Evolutionary conservation across 2,113 vertebrate genomes (phyloP).

Genomic region (Pyxicephalus adspersus): DNA sequence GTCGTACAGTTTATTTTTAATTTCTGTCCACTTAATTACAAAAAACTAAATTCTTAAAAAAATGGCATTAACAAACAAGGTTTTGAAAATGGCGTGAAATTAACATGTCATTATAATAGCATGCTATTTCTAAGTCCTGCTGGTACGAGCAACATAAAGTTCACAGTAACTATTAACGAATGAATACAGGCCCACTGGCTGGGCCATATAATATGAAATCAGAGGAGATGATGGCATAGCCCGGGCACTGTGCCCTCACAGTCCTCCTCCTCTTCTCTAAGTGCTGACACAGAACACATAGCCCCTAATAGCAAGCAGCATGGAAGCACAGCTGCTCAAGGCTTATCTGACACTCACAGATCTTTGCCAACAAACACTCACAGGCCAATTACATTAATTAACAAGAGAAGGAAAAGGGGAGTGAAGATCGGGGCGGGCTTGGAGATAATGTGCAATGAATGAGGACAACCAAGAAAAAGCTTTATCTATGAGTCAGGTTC

Average conservation of each 20-base stretch:
- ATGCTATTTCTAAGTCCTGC: not conserved
- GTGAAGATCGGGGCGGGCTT: slow-evolving; percentile 24
- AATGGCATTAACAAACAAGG: no score
- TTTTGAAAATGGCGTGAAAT: no score
- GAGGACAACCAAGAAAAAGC: slow-evolving; percentile 11
- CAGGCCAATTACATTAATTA: slow-evolving; percentile 56
- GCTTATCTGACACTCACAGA: slow-evolving; percentile 35
- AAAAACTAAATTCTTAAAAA: no score
- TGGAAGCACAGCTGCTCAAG: slow-evolving; percentile 51
- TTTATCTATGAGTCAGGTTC: not conserved
- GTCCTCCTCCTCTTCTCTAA: slow-evolving; percentile 32
- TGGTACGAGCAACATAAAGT: not conserved
- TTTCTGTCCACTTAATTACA: no score
- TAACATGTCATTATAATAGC: no score
- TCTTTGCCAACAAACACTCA: slow-evolving; percentile 45
- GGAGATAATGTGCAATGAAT: slow-evolving; percentile 39
- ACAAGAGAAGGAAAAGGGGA: slow-evolving; percentile 19
- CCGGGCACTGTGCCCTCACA: slow-evolving; percentile 45
- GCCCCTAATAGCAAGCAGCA: slow-evolving; percentile 52
- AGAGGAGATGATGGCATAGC: slow-evolving; percentile 25
- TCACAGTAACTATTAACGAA: slow-evolving; percentile 13
- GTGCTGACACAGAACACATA: slow-evolving; percentile 47
- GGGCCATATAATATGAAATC: slow-evolving; percentile 22
- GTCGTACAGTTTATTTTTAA: no score
- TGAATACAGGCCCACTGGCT: not conserved